Evolutionary conservation across 2,888 invertebrate species (phyloP).

Genomic region (Drosophila nr. perissopoda): DNA sequence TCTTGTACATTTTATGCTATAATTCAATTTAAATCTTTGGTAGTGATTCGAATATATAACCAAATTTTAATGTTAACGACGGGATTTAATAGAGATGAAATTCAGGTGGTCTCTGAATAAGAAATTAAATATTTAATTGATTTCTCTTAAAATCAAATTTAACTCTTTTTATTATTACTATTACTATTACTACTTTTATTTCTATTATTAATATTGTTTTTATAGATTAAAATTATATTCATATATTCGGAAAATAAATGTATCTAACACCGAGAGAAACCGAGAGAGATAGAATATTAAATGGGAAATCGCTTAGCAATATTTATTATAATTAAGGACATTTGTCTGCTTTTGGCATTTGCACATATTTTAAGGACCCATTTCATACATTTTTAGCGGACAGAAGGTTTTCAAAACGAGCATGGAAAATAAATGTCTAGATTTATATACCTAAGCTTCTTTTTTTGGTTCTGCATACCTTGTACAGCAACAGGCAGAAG

Average conservation of each 20-base stretch:
- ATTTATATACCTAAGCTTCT: background rate
- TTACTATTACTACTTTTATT: background rate
- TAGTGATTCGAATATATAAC: too few relatives aligned
- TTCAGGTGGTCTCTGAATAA: background rate
- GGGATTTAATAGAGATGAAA: background rate
- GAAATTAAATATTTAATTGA: background rate
- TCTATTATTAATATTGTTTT: background rate
- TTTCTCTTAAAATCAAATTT: rapidly evolving
- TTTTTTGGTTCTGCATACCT: background rate
- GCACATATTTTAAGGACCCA: background rate
- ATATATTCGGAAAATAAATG: background rate
- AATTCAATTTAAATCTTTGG: too few relatives aligned
- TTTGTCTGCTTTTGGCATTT: background rate
- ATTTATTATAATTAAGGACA: background rate
- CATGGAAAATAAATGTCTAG: background rate
- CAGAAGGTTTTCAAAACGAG: background rate
- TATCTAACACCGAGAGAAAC: background rate
- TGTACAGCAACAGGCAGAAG: background rate
- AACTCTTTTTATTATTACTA: background rate
- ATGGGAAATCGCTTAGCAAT: background rate
- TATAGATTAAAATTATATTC: too few relatives aligned
- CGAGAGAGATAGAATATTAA: rapidly evolving
- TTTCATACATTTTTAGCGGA: background rate
- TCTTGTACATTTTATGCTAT: background rate
- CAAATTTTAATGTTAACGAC: too few relatives aligned